Evolutionary conservation across 2,888 invertebrate species (phyloP).

Genomic region (Rotaria macrura): DNA sequence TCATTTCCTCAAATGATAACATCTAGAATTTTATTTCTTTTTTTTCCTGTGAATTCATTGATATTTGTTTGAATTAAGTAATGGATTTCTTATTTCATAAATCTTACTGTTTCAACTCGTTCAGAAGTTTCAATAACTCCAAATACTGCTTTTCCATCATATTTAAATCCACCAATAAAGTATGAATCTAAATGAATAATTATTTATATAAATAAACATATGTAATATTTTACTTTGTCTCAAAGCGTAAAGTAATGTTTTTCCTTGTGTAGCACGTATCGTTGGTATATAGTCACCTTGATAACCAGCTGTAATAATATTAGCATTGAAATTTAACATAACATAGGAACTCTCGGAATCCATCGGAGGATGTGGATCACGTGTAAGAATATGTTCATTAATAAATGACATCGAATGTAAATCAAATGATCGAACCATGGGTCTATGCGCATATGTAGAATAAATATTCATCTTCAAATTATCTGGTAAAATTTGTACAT

Average conservation of each 20-base stretch:
- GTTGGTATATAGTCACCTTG: conserved; percentile 16
- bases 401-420: not conserved
- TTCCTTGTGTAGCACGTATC: not conserved
- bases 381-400: not conserved
- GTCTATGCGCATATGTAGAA: not conserved
- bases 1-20: too few relatives aligned
- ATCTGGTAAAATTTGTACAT: not conserved
- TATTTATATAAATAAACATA: not conserved
- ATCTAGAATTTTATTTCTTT: too few relatives aligned
- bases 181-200: not conserved
- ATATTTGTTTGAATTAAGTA: too few relatives aligned
- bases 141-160: conserved; percentile 6
- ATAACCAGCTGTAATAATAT: not conserved
- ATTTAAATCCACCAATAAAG: not conserved
- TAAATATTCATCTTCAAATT: not conserved
- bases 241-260: not conserved
- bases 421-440: not conserved
- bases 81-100: too few relatives aligned
- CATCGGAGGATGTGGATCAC: not conserved
- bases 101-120: not conserved
- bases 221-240: not conserved
- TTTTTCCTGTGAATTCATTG: too few relatives aligned
- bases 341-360: not conserved
- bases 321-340: not conserved
- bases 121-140: conserved; percentile 18